Conservation (phyloP, 2,888 invertebrate species). For the Napeogenes sylphis region DNA sequence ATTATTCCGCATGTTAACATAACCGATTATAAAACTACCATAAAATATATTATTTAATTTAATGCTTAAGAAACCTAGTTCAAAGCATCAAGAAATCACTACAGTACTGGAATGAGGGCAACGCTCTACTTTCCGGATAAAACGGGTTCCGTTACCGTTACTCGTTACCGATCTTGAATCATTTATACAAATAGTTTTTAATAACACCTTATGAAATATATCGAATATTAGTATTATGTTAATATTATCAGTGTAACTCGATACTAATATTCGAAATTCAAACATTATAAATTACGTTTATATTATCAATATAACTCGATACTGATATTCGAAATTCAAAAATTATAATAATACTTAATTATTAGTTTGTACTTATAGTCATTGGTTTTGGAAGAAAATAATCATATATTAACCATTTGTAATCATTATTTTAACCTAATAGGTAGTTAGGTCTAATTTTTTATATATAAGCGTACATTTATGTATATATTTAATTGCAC, state of each 20-base stretch:
- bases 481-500: too few species aligned
- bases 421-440: too few species aligned
- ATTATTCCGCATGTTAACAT: constrained; percentile 27
- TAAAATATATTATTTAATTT: constrained; percentile 1
- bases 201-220: constrained; percentile 17
- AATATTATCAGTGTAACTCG: neutral
- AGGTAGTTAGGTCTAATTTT: too few species aligned
- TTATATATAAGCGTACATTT: too few species aligned
- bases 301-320: too few species aligned
- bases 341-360: too few species aligned
- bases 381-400: too few species aligned
- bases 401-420: too few species aligned
- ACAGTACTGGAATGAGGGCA: constrained; percentile 63
- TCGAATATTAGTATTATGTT: constrained; percentile 1
- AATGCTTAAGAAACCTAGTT: constrained; percentile 32
- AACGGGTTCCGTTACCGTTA: constrained; percentile 54
- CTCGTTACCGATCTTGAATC: constrained; percentile 30
- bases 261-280: neutral
- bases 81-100: constrained; percentile 54
- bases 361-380: too few species aligned
- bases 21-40: constrained; percentile 20
- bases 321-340: too few species aligned
- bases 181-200: constrained; percentile 29
- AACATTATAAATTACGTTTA: too few species aligned
- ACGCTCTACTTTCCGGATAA: constrained; percentile 62